These are phyloP conservation scores for Brevimyrus niger DNA, from an alignment of 2,113 vertebrate genomes.

Conservation along the genomic window DNA sequence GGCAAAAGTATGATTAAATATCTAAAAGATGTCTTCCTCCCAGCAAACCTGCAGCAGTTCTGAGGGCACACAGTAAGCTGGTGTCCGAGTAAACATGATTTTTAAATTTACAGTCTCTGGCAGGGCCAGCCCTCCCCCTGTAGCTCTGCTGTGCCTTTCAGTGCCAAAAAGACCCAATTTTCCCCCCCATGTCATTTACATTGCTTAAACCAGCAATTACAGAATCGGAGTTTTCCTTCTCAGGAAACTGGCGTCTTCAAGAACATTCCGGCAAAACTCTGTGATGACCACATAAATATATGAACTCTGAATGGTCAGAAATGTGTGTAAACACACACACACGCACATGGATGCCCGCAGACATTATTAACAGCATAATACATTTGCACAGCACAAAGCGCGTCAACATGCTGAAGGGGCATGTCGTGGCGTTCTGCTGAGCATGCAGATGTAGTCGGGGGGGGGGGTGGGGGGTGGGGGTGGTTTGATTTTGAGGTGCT, in stretches of 20 bases:
- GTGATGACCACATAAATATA: background rate
- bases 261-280: background rate
- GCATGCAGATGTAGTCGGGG: slow-evolving; percentile 48
- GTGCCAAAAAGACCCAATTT: background rate
- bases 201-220: background rate
- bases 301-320: slow-evolving; percentile 16
- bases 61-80: background rate
- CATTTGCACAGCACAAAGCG: slow-evolving; percentile 32
- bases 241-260: background rate
- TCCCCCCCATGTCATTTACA: background rate
- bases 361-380: slow-evolving; percentile 8
- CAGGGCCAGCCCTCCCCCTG: background rate
- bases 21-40: background rate
- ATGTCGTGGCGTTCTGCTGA: slow-evolving; percentile 43
- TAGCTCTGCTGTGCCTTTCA: background rate
- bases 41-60: background rate
- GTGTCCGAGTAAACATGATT: background rate
- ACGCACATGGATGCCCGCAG: slow-evolving; percentile 10
- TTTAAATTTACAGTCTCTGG: background rate
- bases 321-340: slow-evolving; percentile 24
- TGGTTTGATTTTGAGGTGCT: slow-evolving; percentile 31
- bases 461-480: background rate
- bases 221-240: background rate
- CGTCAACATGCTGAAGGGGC: slow-evolving; percentile 38
- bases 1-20: background rate